Percentiles rank a stretch among this genome's conserved stretches.
Conservation (phyloP, 2,888 invertebrate genomes). For the Acanthosoma haemorrhoidale region DNA sequence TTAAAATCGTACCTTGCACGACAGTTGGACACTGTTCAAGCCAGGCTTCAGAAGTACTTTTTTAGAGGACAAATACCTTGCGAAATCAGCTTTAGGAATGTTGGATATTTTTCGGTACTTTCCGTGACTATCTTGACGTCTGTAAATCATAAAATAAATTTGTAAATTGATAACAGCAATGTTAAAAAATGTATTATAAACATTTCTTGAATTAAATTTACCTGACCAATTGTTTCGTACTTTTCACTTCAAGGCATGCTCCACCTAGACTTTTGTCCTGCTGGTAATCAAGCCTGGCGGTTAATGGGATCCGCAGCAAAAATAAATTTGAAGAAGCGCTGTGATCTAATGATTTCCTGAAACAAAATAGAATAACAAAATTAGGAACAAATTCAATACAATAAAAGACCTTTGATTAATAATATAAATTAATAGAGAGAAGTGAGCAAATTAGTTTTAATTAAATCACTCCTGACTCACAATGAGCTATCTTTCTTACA, state of each 20-base stretch:
- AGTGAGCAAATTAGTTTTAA: too few species aligned
- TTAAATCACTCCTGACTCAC: too few species aligned
- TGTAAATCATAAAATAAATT: slow-evolving; percentile 35
- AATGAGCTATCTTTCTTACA: too few species aligned
- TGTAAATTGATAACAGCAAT: background rate
- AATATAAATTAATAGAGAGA: background rate
- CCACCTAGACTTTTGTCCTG: slow-evolving; percentile 74
- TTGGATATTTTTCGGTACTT: slow-evolving; percentile 59
- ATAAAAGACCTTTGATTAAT: background rate
- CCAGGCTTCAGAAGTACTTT: slow-evolving; percentile 52
- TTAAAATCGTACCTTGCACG: slow-evolving; percentile 47
- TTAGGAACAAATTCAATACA: background rate
- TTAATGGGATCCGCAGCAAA: slow-evolving; percentile 39
- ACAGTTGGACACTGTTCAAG: slow-evolving; percentile 46
- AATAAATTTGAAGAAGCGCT: slow-evolving; percentile 36
- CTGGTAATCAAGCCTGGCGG: slow-evolving; percentile 68
- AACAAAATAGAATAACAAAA: slow-evolving; percentile 1
- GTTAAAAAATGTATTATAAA: background rate
- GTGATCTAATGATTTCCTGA: slow-evolving; percentile 41
- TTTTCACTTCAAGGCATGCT: slow-evolving; percentile 67
- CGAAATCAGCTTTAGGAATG: slow-evolving; percentile 61
- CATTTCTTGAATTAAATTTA: slow-evolving; percentile 30
- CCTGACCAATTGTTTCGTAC: slow-evolving; percentile 49
- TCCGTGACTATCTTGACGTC: slow-evolving; percentile 47
- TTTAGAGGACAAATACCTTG: slow-evolving; percentile 53